Percentiles rank a stretch among this genome's conserved stretches.
Evolutionary conservation across 2,888 invertebrate genomes (phyloP).

Genomic region (Lysandra coridon): DNA sequence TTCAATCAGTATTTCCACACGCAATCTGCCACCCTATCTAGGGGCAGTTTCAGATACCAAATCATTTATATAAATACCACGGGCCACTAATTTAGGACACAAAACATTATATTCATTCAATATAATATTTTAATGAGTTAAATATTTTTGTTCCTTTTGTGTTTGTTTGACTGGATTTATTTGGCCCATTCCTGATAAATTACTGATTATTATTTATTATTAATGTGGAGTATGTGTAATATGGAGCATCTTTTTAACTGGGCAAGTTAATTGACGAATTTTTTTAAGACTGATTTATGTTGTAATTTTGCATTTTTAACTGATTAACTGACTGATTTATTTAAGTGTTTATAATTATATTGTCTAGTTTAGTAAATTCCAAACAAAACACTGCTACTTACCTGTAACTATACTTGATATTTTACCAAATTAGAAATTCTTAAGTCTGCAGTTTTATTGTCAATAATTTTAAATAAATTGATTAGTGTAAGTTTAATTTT

Average conservation of each 20-base stretch:
- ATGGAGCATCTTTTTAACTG: not conserved
- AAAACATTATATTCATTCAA: too few species aligned
- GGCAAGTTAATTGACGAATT: not conserved
- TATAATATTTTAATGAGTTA: not conserved
- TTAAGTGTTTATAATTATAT: not conserved
- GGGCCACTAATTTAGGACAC: too few species aligned
- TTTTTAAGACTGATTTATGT: not conserved
- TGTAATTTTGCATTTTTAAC: conserved; percentile 1
- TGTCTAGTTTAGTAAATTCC: not conserved
- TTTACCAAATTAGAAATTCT: not conserved
- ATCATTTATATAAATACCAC: too few species aligned
- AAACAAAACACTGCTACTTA: not conserved
- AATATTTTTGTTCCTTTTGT: not conserved
- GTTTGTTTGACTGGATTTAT: not conserved
- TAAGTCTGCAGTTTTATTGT: not conserved
- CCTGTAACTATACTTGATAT: not conserved
- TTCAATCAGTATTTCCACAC: too few species aligned
- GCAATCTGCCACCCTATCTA: too few species aligned
- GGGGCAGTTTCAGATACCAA: too few species aligned
- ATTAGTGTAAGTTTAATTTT: not conserved
- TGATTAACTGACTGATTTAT: not conserved
- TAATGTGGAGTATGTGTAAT: not conserved
- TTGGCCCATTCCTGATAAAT: not conserved
- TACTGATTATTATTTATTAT: not conserved
- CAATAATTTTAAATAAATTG: not conserved